Evolutionary conservation across 2,113 vertebrate genomes (phyloP).

Genomic region (Proteles cristata): DNA sequence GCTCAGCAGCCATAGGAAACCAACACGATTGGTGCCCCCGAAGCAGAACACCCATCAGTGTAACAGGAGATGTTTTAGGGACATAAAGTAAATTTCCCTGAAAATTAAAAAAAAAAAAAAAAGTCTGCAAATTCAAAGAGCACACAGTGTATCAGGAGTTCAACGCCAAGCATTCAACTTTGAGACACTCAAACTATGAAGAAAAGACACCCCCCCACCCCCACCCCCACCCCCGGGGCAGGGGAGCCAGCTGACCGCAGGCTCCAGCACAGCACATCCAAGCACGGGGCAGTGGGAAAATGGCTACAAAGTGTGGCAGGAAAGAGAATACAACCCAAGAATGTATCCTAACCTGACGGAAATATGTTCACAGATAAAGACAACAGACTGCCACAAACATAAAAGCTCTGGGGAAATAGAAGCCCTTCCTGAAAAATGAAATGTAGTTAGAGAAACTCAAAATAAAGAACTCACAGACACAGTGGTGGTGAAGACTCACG

Average conservation of each 20-base stretch:
- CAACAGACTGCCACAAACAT: neutral
- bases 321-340: neutral
- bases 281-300: neutral
- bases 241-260: neutral
- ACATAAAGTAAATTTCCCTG: neutral
- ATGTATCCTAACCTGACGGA: neutral
- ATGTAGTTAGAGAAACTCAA: neutral
- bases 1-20: neutral
- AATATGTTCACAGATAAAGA: neutral
- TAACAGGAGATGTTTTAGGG: neutral
- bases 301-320: too few species aligned
- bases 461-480: neutral
- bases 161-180: neutral
- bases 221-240: too few species aligned
- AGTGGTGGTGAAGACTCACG: neutral
- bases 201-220: neutral
- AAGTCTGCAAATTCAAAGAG: neutral
- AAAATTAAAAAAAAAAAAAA: neutral
- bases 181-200: neutral
- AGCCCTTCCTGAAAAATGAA: neutral
- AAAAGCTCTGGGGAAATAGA: neutral
- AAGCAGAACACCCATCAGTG: neutral
- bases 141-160: neutral
- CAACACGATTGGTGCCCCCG: neutral
- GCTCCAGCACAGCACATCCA: neutral